Evolutionary conservation across 2,888 invertebrate genomes (phyloP).

Genomic region (Ellobium chinense): DNA sequence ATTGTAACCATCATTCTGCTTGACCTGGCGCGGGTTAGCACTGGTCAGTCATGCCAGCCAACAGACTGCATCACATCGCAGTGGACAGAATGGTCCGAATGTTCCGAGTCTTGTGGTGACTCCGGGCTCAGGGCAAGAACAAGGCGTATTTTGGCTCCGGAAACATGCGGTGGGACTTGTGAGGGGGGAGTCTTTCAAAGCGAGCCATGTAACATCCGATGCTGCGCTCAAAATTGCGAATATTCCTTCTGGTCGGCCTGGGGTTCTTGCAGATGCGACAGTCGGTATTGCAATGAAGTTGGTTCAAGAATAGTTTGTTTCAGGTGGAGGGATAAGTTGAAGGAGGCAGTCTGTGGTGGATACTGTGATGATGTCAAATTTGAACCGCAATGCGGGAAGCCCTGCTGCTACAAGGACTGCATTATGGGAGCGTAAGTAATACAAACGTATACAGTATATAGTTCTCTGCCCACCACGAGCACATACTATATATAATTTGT

Average conservation of each 20-base stretch:
- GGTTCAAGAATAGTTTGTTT: slow-evolving; percentile 53
- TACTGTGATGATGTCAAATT: slow-evolving; percentile 54
- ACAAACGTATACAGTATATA: no score
- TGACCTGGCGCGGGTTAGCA: no score
- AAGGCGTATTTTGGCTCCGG: slow-evolving; percentile 49
- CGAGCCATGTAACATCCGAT: slow-evolving; percentile 53
- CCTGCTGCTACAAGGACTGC: slow-evolving; percentile 62
- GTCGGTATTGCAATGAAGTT: slow-evolving; percentile 44
- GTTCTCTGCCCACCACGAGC: no score
- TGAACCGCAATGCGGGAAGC: slow-evolving; percentile 53
- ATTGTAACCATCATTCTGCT: no score
- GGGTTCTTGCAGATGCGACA: slow-evolving; percentile 30
- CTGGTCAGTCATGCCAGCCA: slow-evolving; percentile 35
- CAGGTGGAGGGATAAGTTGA: slow-evolving; percentile 48
- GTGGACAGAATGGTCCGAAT: slow-evolving; percentile 58
- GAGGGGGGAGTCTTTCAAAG: slow-evolving; percentile 40
- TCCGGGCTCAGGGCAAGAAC: slow-evolving; percentile 50
- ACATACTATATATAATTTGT: no score
- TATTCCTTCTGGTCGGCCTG: slow-evolving; percentile 54
- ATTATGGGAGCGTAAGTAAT: slow-evolving; percentile 49
- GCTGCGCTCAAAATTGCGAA: slow-evolving; percentile 57
- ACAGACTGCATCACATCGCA: slow-evolving; percentile 57
- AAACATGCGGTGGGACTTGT: slow-evolving; percentile 57
- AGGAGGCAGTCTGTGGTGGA: slow-evolving; percentile 55
- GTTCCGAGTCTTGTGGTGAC: slow-evolving; percentile 57